Percentiles rank a stretch among this genome's conserved stretches.
phyloP scores from a whole-genome alignment of 1,140 invertebrate genomes.

The Drosophila nigromelanica region DNA sequence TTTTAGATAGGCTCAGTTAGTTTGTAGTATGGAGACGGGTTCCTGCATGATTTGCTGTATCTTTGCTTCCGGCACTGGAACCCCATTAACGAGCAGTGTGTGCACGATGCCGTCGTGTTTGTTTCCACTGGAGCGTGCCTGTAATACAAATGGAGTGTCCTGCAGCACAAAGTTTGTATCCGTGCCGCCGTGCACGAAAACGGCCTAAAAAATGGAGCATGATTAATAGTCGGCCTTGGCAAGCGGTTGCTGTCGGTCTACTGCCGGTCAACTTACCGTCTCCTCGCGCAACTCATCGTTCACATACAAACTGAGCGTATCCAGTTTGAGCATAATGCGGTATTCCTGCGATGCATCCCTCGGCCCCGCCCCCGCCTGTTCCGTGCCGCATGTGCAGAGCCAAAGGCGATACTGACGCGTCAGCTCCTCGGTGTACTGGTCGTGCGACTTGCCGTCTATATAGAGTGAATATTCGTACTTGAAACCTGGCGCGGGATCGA shows the following conservation, averaged over 20 bases:
- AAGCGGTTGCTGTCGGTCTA: not conserved
- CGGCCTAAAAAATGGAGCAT: slow-evolving; percentile 86
- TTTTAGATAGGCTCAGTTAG: slow-evolving; percentile 37
- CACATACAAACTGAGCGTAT: slow-evolving; percentile 78
- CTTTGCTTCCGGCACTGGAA: slow-evolving; percentile 74
- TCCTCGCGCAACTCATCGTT: slow-evolving; percentile 79
- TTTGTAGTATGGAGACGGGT: slow-evolving; percentile 74
- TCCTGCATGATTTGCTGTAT: slow-evolving; percentile 82
- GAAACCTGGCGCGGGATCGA: slow-evolving; percentile 92
- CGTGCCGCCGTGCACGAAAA: slow-evolving; percentile 92
- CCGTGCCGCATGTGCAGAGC: slow-evolving; percentile 64
- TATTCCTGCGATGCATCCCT: slow-evolving; percentile 80
- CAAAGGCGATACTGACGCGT: slow-evolving; percentile 87
- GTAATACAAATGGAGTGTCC: slow-evolving; percentile 72
- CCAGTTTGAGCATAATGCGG: slow-evolving; percentile 87
- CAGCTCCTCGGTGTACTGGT: slow-evolving; percentile 91
- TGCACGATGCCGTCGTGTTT: slow-evolving; percentile 79
- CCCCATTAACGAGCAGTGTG: slow-evolving; percentile 73
- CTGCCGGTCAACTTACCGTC: slow-evolving; percentile 39
- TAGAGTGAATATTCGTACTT: slow-evolving; percentile 91
- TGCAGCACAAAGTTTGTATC: slow-evolving; percentile 89
- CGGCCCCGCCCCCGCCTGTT: not conserved
- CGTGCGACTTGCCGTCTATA: slow-evolving; percentile 90
- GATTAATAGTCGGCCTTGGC: slow-evolving; percentile 8
- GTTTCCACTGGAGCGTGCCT: slow-evolving; percentile 81